A percentile compares a stretch with the other conserved stretches of the same genome.
Conservation (phyloP, 2,797 vertebrate genomes). For the Myotis daubentonii region DNA sequence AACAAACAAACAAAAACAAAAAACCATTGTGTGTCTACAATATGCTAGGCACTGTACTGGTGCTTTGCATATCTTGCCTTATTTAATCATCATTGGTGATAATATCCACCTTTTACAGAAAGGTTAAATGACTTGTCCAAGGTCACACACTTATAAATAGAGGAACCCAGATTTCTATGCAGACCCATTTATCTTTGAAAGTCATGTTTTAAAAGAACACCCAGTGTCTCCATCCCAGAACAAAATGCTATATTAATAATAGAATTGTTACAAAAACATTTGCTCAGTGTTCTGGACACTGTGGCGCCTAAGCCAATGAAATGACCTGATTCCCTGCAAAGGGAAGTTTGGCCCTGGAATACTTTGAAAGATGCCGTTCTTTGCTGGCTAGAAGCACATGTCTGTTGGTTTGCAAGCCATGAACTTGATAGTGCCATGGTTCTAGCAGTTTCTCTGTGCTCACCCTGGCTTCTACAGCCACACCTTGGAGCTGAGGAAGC, state of each 20-base stretch:
- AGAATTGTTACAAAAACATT: not conserved
- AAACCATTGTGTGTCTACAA: not conserved
- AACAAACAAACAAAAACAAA: not conserved
- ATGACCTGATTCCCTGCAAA: not conserved
- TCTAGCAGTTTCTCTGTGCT: not conserved
- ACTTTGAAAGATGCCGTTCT: not conserved
- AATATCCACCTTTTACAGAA: not conserved
- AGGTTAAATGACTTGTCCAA: not conserved
- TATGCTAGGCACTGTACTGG: not conserved
- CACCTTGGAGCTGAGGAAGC: not conserved
- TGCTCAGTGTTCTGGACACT: not conserved
- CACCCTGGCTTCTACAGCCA: not conserved
- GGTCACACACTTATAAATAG: not conserved
- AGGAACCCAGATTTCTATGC: not conserved
- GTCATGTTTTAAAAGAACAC: not conserved
- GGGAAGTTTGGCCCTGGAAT: not conserved
- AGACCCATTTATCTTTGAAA: constrained; percentile 16
- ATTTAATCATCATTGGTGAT: not conserved
- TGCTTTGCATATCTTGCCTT: not conserved
- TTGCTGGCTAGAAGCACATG: not conserved
- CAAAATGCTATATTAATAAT: not conserved
- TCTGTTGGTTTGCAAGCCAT: not conserved
- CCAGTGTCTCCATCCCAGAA: not conserved
- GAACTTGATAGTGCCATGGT: not conserved
- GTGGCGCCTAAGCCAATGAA: not conserved